Conservation (phyloP, 64 coral and sea anemone genomes). For the Stylophora pistillata region DNA sequence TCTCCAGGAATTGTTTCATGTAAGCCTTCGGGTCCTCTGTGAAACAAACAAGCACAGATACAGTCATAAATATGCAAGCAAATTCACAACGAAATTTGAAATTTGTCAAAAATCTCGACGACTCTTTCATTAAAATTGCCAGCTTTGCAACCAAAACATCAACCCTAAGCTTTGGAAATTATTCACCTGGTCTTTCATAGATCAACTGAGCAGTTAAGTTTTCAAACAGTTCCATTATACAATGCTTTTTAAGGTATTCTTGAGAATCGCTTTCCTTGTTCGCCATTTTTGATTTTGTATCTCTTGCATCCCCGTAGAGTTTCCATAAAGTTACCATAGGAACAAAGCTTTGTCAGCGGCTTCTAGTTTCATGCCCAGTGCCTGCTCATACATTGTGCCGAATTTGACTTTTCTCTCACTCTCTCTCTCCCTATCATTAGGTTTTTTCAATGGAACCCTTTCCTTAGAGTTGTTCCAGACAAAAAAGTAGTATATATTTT, state of each 20-base stretch:
- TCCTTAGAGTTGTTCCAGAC: too few species aligned
- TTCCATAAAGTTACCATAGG: constrained; percentile 21
- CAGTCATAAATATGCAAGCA: neutral
- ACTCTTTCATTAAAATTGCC: neutral
- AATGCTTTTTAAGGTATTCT: constrained; percentile 89
- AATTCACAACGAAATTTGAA: neutral
- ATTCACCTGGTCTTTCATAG: constrained; percentile 94
- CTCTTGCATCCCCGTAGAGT: too few species aligned
- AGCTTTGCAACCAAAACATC: neutral
- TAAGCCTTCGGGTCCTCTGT: constrained; percentile 82
- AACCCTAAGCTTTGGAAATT: neutral
- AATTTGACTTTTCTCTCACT: neutral
- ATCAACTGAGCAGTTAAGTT: constrained; percentile 92
- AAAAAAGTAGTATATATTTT: too few species aligned
- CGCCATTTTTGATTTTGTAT: constrained; percentile 74
- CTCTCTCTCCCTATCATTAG: too few species aligned
- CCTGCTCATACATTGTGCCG: neutral
- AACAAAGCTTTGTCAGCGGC: constrained; percentile 44
- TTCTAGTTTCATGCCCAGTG: neutral
- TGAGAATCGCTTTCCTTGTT: constrained; percentile 65
- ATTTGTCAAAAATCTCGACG: neutral
- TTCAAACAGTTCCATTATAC: constrained; percentile 93
- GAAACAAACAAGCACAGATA: neutral
- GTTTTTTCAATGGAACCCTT: too few species aligned
- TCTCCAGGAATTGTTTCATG: constrained; percentile 78